Evolutionary conservation across 2,888 invertebrate genomes (phyloP), one percentile per base, ranked within the genome.

Genomic region (Thera britannica): DNA sequence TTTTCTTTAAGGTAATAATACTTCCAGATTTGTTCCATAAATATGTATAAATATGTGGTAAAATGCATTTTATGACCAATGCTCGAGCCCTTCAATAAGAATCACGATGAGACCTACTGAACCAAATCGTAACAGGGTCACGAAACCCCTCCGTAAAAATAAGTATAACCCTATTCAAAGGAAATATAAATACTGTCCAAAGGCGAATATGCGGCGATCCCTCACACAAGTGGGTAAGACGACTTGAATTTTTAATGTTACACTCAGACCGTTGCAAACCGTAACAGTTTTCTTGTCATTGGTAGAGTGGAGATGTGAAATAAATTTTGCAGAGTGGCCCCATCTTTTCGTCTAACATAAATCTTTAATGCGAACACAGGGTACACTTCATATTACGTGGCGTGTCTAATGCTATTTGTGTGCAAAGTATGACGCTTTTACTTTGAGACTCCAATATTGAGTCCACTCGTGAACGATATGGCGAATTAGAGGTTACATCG

Each of bases 251-350:
- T 93, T 93, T 93, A 93, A 93, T 93, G 91, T 88, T 90, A 93
- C 93, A 93, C 93, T 93, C 93, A 93, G 93, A 89, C 93, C 92
- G 92, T 85, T 92, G 92, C 93, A 92, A 91, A 91, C 93, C 93
- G 93, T 93, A 93, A 93, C 93, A 93, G 93, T 93, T 93, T 93
- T 93, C 93, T 93, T 93, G 93, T 93, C 93, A 93, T 93, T 93
- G 90, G 90, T 85, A 82, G 90, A 92, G 90, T 87, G 89, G 90
- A 93, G 92, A 92, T 93, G 93, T 90, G 93, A 91, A 85, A 93
- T 93, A 93, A 93, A 93, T 93, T 93, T 93, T 93, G 93, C 90
- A 93, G 92, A 93, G 93, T 93, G 90, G 93, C 93, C 92, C 93
- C 92, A 93, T 93, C 93, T 93, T 93, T 92, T 92, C 92, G 92